A percentile compares a stretch with the other conserved stretches of the same genome.
These are phyloP conservation scores for Baccha elongata DNA, from an alignment of 2,888 invertebrate species.

Conservation along the genomic window DNA sequence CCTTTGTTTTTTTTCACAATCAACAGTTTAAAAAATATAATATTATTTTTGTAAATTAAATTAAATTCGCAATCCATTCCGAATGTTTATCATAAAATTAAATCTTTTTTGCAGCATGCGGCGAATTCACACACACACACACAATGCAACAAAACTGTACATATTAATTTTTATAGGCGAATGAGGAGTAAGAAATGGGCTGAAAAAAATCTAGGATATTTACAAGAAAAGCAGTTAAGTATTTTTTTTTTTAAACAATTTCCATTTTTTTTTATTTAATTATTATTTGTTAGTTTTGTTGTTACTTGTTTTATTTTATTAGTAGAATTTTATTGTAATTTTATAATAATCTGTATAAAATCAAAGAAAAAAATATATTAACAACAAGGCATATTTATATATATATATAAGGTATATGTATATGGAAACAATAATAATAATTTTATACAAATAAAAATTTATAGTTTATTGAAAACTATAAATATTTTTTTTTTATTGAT, in stretches of 20 bases:
- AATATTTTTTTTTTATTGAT: conserved; percentile 6
- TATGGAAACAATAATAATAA: conserved; percentile 43
- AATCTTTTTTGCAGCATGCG: conserved; percentile 20
- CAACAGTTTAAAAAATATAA: conserved; percentile 2
- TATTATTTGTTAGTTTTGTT: conserved; percentile 57
- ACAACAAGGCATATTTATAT: conserved; percentile 57
- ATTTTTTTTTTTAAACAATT: conserved; percentile 41
- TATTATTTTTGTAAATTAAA: conserved; percentile 8
- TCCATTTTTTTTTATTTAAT: conserved; percentile 41
- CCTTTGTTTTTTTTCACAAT: neutral
- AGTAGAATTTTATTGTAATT: conserved; percentile 47
- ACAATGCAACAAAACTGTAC: neutral
- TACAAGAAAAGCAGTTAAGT: conserved; percentile 65
- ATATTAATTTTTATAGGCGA: neutral
- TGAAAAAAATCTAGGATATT: conserved; percentile 45
- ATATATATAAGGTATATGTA: conserved; percentile 4
- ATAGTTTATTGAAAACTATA: conserved; percentile 49
- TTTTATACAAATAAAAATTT: conserved; percentile 67
- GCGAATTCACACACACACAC: conserved; percentile 1
- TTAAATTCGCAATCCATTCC: conserved; percentile 30
- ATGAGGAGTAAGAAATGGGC: neutral
- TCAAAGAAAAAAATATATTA: conserved; percentile 61
- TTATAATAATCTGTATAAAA: conserved; percentile 67
- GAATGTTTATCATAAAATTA: conserved; percentile 18
- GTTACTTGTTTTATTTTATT: conserved; percentile 55